These are phyloP conservation scores for Phyllostomus hastatus DNA, from an alignment of 2,113 vertebrate genomes.

Conservation along the genomic window DNA sequence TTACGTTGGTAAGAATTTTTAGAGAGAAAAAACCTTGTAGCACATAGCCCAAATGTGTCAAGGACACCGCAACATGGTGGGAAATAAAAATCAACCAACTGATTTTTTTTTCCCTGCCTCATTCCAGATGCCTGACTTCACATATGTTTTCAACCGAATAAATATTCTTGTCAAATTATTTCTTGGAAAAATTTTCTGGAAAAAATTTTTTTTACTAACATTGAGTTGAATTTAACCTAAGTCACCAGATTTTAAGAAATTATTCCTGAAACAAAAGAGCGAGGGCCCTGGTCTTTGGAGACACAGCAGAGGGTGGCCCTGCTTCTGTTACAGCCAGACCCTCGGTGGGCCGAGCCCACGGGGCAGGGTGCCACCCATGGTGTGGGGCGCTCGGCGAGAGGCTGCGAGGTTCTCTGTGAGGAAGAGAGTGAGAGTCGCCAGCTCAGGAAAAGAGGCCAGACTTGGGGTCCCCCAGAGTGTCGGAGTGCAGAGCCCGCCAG, in stretches of 20 bases:
- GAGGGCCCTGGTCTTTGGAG: background rate
- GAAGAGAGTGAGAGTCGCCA: background rate
- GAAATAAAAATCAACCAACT: constrained; percentile 18
- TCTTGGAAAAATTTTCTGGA: background rate
- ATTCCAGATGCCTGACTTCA: background rate
- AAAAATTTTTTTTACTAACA: background rate
- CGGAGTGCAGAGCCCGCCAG: background rate
- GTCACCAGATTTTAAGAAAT: background rate
- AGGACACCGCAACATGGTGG: background rate
- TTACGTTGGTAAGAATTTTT: background rate
- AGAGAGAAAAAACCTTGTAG: background rate
- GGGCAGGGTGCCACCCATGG: too few species aligned
- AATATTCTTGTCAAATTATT: constrained; percentile 11
- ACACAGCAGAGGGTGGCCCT: background rate
- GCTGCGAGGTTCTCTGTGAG: background rate
- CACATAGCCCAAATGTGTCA: background rate
- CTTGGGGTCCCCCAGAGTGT: fast-evolving
- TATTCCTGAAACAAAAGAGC: background rate
- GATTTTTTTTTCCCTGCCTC: background rate
- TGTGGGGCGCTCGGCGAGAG: background rate
- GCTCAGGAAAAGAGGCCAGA: background rate
- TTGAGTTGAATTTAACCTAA: background rate
- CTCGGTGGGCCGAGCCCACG: background rate
- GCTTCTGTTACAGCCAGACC: background rate
- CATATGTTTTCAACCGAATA: background rate